phyloP scores from a whole-genome alignment of 2,113 vertebrate species.

The Balaenoptera acutorostrata region DNA sequence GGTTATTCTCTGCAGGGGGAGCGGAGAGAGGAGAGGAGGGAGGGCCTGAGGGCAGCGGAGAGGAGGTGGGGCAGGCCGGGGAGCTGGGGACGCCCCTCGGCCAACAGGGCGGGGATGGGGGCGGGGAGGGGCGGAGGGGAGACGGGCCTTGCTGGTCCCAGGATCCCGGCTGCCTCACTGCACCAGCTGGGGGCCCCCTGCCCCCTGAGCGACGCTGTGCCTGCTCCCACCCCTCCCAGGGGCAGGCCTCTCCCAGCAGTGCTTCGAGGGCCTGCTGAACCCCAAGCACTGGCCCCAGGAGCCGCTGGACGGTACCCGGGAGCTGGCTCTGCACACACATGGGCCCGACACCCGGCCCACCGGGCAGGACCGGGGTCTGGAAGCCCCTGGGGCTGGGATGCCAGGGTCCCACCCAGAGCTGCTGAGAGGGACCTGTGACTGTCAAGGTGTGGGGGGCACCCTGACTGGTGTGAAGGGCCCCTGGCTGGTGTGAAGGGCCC shows the following conservation, averaged over 20 bases:
- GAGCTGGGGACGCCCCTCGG: neutral
- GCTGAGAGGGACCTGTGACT: accelerated
- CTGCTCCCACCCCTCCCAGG: neutral
- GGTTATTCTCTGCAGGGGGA: slow-evolving; percentile 73
- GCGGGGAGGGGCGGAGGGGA: neutral
- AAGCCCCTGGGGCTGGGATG: neutral
- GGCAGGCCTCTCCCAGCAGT: neutral
- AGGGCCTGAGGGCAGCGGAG: slow-evolving; percentile 14
- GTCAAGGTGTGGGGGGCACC: neutral
- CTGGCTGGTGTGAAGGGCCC: no score
- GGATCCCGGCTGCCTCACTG: neutral
- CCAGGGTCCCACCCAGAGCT: neutral
- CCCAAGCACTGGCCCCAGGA: neutral
- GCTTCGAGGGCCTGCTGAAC: neutral
- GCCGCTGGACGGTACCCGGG: neutral
- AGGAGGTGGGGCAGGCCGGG: slow-evolving; percentile 44
- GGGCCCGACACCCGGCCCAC: neutral
- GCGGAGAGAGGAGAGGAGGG: slow-evolving; percentile 22
- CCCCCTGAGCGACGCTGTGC: neutral
- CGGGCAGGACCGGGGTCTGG: neutral
- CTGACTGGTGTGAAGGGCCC: no score
- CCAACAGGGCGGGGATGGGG: neutral
- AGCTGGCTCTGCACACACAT: accelerated
- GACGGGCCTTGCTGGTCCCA: neutral
- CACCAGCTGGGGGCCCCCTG: neutral